phyloP scores from a whole-genome alignment of 2,888 invertebrate genomes.

The Platypus cylindrus region DNA sequence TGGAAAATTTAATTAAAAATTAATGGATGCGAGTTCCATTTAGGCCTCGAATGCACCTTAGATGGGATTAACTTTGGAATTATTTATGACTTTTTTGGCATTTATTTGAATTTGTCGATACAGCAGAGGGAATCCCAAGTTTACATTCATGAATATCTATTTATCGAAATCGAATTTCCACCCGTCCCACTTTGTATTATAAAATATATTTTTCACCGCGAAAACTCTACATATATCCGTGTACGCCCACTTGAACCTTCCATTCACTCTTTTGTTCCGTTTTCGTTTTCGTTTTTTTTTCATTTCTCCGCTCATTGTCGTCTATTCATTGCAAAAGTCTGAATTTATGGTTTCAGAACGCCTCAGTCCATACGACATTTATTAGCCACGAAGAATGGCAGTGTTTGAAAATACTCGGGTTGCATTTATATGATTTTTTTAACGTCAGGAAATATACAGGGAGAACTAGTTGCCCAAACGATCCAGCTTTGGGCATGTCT shows the following conservation, averaged over 20 bases:
- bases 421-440: slow-evolving; percentile 11
- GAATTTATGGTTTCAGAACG: slow-evolving; percentile 24
- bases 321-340: slow-evolving; percentile 27
- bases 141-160: too few relatives aligned
- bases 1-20: too few relatives aligned
- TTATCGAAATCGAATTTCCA: too few relatives aligned
- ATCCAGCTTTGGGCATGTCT: too few relatives aligned
- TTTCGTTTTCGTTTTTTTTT: slow-evolving; percentile 20
- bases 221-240: slow-evolving; percentile 17
- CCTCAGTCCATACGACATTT: slow-evolving; percentile 26
- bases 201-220: too few relatives aligned
- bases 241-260: slow-evolving; percentile 26
- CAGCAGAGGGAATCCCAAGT: too few relatives aligned
- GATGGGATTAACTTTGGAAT: too few relatives aligned
- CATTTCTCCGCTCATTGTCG: slow-evolving; percentile 11
- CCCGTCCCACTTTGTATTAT: slow-evolving; percentile 1
- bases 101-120: too few relatives aligned
- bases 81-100: too few relatives aligned
- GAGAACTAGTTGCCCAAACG: too few relatives aligned
- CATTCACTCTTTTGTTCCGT: slow-evolving; percentile 21
- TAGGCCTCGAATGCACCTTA: too few relatives aligned
- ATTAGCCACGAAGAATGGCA: slow-evolving; percentile 26
- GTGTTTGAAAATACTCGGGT: slow-evolving; percentile 26
- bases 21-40: too few relatives aligned
- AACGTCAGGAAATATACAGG: slow-evolving; percentile 3